These are phyloP conservation scores for Erebia aethiops DNA, from an alignment of 2,888 invertebrate species.

Conservation along the genomic window DNA sequence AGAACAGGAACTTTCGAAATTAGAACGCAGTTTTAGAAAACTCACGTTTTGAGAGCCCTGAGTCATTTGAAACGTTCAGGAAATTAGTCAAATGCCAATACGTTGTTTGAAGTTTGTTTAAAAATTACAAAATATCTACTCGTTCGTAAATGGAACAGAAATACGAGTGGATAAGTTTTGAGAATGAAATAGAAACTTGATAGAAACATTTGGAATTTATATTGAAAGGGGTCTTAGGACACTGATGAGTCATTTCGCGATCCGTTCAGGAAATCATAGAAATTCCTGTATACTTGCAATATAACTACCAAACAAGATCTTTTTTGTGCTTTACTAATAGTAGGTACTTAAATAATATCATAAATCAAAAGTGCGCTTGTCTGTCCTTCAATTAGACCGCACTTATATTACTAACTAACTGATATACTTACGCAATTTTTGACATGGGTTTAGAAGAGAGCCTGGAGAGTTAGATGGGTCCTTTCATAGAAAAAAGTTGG, in stretches of 20 bases:
- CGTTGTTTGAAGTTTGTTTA: conserved; percentile 20
- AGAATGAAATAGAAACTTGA: not conserved
- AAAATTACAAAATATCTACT: not conserved
- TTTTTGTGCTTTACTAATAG: too few species aligned
- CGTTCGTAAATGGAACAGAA: not conserved
- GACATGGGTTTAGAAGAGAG: too few species aligned
- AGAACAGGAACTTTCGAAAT: conserved; percentile 41
- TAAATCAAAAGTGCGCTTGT: too few species aligned
- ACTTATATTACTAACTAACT: too few species aligned
- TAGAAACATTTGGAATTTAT: not conserved
- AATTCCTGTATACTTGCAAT: not conserved
- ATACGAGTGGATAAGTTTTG: not conserved
- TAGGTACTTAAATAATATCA: too few species aligned
- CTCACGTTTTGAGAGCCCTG: conserved; percentile 26
- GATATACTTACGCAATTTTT: too few species aligned
- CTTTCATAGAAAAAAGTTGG: too few species aligned
- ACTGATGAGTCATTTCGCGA: not conserved
- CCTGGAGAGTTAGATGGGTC: too few species aligned
- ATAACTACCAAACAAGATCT: too few species aligned
- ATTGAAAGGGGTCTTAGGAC: not conserved
- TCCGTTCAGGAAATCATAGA: not conserved
- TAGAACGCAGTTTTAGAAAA: conserved; percentile 34
- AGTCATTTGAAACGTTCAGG: conserved; percentile 52
- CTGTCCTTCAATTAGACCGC: too few species aligned
- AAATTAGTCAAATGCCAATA: conserved; percentile 55